Evolutionary conservation across 1,140 invertebrate genomes (phyloP), one percentile per base, ranked within the genome.

Genomic region (Plectus sambesii): DNA sequence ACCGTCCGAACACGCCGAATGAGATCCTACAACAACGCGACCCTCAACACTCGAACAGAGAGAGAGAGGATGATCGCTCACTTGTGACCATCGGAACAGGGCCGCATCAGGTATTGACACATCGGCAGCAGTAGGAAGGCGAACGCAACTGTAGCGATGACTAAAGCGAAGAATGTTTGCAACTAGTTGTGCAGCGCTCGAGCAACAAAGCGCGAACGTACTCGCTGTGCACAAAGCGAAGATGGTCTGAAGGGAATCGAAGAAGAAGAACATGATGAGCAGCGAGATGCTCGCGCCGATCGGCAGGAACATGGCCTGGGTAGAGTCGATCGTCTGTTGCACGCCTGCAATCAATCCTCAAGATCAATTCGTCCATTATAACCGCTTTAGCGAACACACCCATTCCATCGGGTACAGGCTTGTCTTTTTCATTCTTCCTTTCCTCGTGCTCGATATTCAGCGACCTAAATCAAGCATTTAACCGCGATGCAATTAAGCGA

Each of bases 231-330:
- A 93, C 61, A 94, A 86, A 42, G 89, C 89, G 75, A 96, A 92
- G 3, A 94, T 78, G 76, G 92, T 74, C 74, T 94, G 89, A 83
- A 96, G 89, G 44, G 88, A 93, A 74, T 96, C 89, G 68, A 96
- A 94, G 73, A 93, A 96, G 77, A 94, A 90, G 73, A 94, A 96
- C 89, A 96, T 94, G 53, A 94, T 80, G 17, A 96, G 80, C 47
- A 96, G 77, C 45, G 89, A 92, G 59, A 93, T 82, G 48, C 88
- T 93, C 60, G 90, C 89, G 66, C 87, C 87, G 41, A 96, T 77
- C 45, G 90, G 90, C 69, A 96, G 77, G 76, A 89, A 93, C 59
- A 94, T 78, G 55, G 89, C 90, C 73, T 96, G 89, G 81, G 92
- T 86, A 47, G 87, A 88, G 72, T 93, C 88, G 64, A 96, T 73